Conservation (phyloP, 2,888 invertebrate species). For the Lithophane semibrunnea region DNA sequence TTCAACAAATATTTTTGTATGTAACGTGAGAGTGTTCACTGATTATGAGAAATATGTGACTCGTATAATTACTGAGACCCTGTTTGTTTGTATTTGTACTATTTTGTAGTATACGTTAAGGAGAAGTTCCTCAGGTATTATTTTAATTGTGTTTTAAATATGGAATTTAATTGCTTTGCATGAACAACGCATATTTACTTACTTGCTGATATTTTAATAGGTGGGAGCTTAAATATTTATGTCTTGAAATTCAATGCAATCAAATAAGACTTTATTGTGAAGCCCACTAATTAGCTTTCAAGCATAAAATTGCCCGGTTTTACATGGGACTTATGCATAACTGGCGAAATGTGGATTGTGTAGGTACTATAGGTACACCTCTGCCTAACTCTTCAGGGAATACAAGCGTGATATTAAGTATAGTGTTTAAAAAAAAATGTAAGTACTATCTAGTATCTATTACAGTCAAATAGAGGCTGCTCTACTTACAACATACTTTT, state of each 20-base stretch:
- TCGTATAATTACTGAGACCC: constrained; percentile 31
- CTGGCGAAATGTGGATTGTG: too few species aligned
- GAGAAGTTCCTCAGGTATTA: background rate
- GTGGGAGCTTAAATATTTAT: background rate
- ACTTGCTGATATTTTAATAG: background rate
- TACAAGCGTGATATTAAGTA: too few species aligned
- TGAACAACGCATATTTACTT: background rate
- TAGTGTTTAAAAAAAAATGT: too few species aligned
- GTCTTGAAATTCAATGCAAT: background rate
- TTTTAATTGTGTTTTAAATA: background rate
- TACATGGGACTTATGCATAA: too few species aligned
- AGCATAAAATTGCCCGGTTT: too few species aligned
- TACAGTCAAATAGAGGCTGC: background rate
- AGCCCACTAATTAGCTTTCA: background rate
- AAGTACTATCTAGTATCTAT: too few species aligned
- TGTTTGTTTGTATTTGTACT: constrained; percentile 32
- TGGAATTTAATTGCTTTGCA: background rate
- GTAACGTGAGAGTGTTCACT: constrained; percentile 24
- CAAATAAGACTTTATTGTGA: background rate
- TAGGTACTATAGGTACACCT: too few species aligned
- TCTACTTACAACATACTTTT: background rate
- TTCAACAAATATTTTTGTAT: constrained; percentile 50
- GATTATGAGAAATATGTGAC: constrained; percentile 34
- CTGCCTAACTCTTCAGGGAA: too few species aligned
- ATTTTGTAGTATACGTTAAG: constrained; percentile 23